These are phyloP conservation scores for Cotesia vestalis DNA, from an alignment of 1,140 invertebrate genomes.

Conservation along the genomic window DNA sequence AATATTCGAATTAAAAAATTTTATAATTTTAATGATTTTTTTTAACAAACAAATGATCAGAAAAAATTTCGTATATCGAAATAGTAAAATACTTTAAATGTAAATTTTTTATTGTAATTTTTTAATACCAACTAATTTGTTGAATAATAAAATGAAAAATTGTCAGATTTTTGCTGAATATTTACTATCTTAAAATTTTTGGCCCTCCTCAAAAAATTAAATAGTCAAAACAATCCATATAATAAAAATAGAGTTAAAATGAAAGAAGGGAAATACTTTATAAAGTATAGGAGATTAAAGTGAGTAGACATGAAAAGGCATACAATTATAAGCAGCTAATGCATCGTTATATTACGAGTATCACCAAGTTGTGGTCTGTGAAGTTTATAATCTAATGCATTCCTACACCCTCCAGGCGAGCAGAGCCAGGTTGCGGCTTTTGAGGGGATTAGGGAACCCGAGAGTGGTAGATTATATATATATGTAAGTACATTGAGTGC, in stretches of 20 bases:
- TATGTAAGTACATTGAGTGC: constrained; percentile 55
- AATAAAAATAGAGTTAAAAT: background rate
- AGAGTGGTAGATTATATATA: constrained; percentile 1
- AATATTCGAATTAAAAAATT: too few species aligned
- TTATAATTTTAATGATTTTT: too few species aligned
- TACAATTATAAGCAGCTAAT: constrained; percentile 43
- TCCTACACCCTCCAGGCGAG: constrained; percentile 52
- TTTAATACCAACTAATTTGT: too few species aligned
- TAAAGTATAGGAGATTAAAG: background rate
- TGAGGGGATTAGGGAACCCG: too few species aligned
- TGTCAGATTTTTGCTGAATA: too few species aligned
- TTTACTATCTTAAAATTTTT: too few species aligned
- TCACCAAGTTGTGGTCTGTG: constrained; percentile 53
- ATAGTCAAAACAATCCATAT: background rate
- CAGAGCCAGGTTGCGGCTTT: constrained; percentile 42
- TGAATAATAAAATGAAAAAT: too few species aligned
- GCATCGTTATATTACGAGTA: constrained; percentile 42
- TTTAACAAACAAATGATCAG: too few species aligned
- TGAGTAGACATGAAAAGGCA: constrained; percentile 37
- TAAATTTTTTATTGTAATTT: too few species aligned
- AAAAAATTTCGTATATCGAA: too few species aligned
- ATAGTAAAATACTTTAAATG: too few species aligned
- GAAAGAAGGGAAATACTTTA: constrained; percentile 4
- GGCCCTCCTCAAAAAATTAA: too few species aligned
- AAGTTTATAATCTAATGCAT: constrained; percentile 65